Evolutionary conservation across 1,140 invertebrate species (phyloP), one percentile per base, ranked within the genome.

Genomic region (Cydia fagiglandana): DNA sequence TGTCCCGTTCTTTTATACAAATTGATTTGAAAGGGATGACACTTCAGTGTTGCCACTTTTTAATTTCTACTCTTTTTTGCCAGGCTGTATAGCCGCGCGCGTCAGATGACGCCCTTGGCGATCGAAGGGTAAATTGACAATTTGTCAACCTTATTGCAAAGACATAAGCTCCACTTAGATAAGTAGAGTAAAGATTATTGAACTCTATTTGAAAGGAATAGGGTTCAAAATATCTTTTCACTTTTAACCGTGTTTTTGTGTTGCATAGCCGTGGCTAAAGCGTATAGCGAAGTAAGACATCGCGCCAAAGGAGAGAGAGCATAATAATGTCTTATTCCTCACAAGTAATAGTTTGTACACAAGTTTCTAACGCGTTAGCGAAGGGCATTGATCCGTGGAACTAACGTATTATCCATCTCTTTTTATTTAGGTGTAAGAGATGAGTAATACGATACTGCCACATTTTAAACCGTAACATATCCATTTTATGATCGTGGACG

Each of bases 261-360:
- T 24, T 61, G 56, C 20, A 61, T 24, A 24, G 56, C 50, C 13
- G n/a, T 61, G 24, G 20, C 2, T 10, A 61, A 20, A 24, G 17
- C 15, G 53, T 20, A 20, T 61, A 38, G 66, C 66, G 76, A 79
- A 77, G 56, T 76, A 77, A 78, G 79, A 83, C 77, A 79, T 77
- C 64, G 78, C 75, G 74, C 79, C 77, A 76, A 82, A 79, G 79
- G 78, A 81, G 80, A 81, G 76, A 80, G 80, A 84, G 82, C 80
- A 80, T 80, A 81, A 78, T 82, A 82, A 79, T 79, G 80, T 82
- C 80, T 81, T 80, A 81, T 83, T 84, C 83, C 83, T 79, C 80
- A 82, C 81, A 81, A 83, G 56, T 20, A 17, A 56, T 12, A 20
- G 15, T 61, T 61, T 20, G 56, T 61, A 7, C 56, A 7, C 56